Conservation (phyloP, 2,113 vertebrate species). For the Cyanoramphus novaezelandiae region DNA sequence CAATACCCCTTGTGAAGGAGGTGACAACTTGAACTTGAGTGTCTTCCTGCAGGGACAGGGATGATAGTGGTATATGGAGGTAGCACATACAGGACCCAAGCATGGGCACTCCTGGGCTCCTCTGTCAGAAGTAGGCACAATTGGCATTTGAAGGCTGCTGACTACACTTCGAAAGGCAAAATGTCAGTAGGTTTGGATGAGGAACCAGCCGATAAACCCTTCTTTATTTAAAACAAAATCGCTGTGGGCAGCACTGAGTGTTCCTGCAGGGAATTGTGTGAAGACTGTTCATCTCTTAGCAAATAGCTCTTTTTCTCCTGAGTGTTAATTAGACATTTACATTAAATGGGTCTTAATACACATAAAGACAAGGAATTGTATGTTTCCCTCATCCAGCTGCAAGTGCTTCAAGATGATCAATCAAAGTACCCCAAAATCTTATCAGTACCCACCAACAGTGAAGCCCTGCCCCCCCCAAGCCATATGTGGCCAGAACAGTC, state of each 20-base stretch:
- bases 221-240: not conserved
- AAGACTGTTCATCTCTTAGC: not conserved
- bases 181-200: not conserved
- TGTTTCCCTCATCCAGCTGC: not conserved
- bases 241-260: not conserved
- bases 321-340: not conserved
- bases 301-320: not conserved
- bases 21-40: not conserved
- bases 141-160: not conserved
- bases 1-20: not conserved
- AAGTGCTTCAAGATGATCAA: not conserved
- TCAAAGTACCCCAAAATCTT: not conserved
- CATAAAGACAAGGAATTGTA: not conserved
- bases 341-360: not conserved
- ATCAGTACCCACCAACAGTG: fast-evolving
- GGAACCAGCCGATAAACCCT: fast-evolving
- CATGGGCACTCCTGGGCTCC: not conserved
- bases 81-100: not conserved
- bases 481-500: not conserved
- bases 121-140: not conserved
- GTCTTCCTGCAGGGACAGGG: not conserved
- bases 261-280: not conserved
- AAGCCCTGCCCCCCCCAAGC: fast-evolving
- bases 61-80: not conserved
- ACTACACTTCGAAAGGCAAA: not conserved